These are phyloP conservation scores for Centrocercus urophasianus DNA, from an alignment of 2,113 vertebrate species.

Conservation along the genomic window DNA sequence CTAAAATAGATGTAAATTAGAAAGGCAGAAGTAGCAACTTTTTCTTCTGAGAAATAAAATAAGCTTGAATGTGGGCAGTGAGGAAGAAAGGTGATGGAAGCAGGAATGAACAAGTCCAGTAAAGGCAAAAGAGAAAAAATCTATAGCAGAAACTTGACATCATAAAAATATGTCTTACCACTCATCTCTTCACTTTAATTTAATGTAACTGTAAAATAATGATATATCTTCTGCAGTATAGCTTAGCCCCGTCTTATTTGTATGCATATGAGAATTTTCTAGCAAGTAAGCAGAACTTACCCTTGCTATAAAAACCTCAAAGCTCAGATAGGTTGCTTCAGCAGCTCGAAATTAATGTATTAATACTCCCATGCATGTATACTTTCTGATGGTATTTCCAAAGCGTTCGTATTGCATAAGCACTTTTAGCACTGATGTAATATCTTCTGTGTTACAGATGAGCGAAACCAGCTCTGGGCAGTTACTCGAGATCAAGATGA, in stretches of 20 bases:
- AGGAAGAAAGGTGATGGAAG: not conserved
- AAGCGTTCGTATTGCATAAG: not conserved
- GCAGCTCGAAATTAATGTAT: not conserved
- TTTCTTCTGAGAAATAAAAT: not conserved
- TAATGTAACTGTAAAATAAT: not conserved
- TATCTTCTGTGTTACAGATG: conserved; percentile 13
- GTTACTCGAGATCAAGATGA: conserved; percentile 25
- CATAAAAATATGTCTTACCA: not conserved
- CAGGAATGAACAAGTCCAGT: not conserved
- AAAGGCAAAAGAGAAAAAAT: not conserved
- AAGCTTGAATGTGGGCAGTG: not conserved
- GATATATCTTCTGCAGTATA: not conserved
- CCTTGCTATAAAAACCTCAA: not conserved
- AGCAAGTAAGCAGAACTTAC: not conserved
- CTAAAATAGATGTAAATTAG: not conserved
- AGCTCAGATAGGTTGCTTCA: not conserved
- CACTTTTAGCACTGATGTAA: not conserved
- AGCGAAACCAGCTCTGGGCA: conserved; percentile 12
- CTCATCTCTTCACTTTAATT: not conserved
- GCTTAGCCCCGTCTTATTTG: not conserved
- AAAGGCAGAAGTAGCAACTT: not conserved
- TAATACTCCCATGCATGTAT: not conserved
- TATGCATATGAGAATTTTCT: not conserved
- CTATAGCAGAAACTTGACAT: not conserved
- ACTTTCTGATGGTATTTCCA: not conserved